phyloP scores from a whole-genome alignment of 2,888 invertebrate genomes.

The Ditula angustiorana region DNA sequence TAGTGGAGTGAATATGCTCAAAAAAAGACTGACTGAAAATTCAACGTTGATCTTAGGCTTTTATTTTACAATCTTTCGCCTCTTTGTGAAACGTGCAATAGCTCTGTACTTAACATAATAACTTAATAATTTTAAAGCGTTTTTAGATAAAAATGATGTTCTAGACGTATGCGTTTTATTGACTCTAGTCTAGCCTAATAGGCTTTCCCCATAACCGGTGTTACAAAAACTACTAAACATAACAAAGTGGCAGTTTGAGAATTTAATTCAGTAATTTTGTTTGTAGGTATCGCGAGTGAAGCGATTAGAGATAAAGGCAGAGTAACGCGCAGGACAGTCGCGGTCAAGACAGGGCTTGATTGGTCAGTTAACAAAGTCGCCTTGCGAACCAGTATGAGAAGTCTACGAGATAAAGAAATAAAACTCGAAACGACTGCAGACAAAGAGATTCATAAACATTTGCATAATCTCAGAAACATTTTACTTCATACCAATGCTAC shows the following conservation, averaged over 20 bases:
- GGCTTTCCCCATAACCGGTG: background rate
- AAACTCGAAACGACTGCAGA: constrained; percentile 41
- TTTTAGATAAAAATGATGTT: background rate
- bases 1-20: background rate
- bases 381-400: background rate
- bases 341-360: constrained; percentile 11
- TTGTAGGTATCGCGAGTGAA: constrained; percentile 55
- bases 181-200: too few species aligned
- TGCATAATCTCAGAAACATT: constrained; percentile 57
- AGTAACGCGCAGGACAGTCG: constrained; percentile 5
- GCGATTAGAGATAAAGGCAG: constrained; percentile 35
- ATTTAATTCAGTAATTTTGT: constrained; percentile 48
- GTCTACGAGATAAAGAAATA: background rate
- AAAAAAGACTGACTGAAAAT: constrained; percentile 8
- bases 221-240: background rate
- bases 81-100: background rate
- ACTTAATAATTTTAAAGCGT: background rate
- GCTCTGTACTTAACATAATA: background rate
- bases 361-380: background rate
- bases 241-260: constrained; percentile 17
- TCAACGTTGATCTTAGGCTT: background rate
- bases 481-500: constrained; percentile 64
- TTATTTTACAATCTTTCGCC: background rate
- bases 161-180: constrained; percentile 7
- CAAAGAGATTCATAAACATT: constrained; percentile 54